Evolutionary conservation across 2,888 invertebrate genomes (phyloP), one percentile per base, ranked within the genome.

Genomic region (Bursaphelenchus okinawaensis): DNA sequence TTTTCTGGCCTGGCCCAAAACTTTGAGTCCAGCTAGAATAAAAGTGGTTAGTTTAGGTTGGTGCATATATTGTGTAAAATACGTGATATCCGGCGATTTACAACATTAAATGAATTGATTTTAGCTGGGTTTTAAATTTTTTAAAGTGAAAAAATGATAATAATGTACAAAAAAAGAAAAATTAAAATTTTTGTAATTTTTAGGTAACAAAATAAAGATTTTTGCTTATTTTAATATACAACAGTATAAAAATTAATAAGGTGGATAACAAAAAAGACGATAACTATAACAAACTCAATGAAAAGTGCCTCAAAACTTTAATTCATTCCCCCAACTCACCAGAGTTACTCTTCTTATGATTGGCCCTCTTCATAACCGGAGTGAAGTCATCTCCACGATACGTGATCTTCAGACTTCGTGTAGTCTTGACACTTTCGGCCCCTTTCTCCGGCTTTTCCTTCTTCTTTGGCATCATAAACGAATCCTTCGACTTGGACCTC

Each of bases 261-360:
- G n/a, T n/a, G n/a, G n/a, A n/a, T n/a, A n/a, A n/a, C n/a, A n/a
- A n/a, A n/a, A n/a, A n/a, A n/a, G n/a, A n/a, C n/a, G n/a, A n/a
- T n/a, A n/a, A n/a, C n/a, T n/a, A n/a, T n/a, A n/a, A n/a, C n/a
- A n/a, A n/a, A n/a, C n/a, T n/a, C n/a, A n/a, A n/a, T n/a, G n/a
- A n/a, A n/a, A n/a, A n/a, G n/a, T n/a, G n/a, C n/a, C n/a, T n/a
- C n/a, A n/a, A n/a, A n/a, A n/a, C n/a, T n/a, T n/a, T n/a, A n/a
- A n/a, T n/a, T n/a, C n/a, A n/a, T n/a, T n/a, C n/a, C n/a, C n/a
- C 16, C 40, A 40, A 4, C 40, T 24, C 20, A 59, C 60, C 60
- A 16, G 60, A 59, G 40, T 54, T 59, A 20, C 55, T 55, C 52
- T 59, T 59, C 24, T 59, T 59, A 50, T 59, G 60, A 22, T 16